Conservation (phyloP, 2,113 vertebrate genomes). For the Callorhinus ursinus region DNA sequence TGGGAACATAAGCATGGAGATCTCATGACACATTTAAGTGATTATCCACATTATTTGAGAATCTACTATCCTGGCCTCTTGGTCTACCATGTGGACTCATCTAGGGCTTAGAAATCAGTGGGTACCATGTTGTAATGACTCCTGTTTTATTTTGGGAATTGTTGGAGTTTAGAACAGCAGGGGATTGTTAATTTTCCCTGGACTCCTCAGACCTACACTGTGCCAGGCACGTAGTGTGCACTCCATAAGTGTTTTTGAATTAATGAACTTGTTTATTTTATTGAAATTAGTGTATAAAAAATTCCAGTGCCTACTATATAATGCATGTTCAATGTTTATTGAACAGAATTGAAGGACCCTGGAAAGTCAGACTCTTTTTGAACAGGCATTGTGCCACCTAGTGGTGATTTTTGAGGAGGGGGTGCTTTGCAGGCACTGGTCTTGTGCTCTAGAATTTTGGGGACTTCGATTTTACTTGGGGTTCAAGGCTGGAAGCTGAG, state of each 20-base stretch:
- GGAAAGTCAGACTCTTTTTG: neutral
- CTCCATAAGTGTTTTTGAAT: neutral
- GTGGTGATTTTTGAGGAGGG: constrained; percentile 7
- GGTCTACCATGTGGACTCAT: neutral
- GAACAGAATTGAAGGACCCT: neutral
- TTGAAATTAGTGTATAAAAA: neutral
- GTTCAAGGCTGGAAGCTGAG: neutral
- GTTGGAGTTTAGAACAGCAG: neutral
- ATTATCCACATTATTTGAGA: neutral
- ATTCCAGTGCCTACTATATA: neutral
- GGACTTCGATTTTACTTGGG: neutral
- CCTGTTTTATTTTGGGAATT: neutral
- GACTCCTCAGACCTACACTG: neutral
- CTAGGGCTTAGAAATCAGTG: neutral
- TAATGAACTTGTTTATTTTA: neutral
- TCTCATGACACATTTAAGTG: neutral
- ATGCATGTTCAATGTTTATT: neutral
- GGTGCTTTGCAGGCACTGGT: neutral
- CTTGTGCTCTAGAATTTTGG: neutral
- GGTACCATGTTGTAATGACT: neutral
- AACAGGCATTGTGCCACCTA: neutral
- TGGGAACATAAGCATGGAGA: neutral
- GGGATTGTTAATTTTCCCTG: neutral
- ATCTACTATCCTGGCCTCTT: neutral
- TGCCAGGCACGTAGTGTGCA: neutral